Percentiles rank a stretch among this genome's conserved stretches.
These are phyloP conservation scores for Sminthopsis crassicaudata DNA, from an alignment of 2,113 vertebrate species.

Conservation along the genomic window DNA sequence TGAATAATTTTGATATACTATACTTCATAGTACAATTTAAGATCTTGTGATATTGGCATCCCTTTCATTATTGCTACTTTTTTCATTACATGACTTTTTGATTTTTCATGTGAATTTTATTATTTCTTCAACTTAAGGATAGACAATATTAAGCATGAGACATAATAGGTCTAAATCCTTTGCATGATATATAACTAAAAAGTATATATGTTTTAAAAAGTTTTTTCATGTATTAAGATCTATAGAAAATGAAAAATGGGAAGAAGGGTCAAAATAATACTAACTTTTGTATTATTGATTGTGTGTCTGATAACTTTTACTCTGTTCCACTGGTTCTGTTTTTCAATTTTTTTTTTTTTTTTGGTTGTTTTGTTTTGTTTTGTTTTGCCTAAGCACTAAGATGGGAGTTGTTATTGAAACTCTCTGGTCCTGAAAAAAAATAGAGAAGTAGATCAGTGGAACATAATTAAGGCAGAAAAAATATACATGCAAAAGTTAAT, in stretches of 20 bases:
- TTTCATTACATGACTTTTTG: neutral
- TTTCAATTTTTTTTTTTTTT: neutral
- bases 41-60: no score
- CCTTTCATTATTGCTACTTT: neutral
- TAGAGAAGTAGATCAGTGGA: neutral
- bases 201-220: neutral
- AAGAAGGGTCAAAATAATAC: neutral
- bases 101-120: neutral
- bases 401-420: neutral
- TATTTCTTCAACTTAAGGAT: no score
- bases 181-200: neutral
- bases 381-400: neutral
- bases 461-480: neutral
- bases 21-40: neutral
- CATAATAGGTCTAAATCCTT: no score
- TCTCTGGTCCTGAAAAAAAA: neutral
- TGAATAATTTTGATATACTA: neutral
- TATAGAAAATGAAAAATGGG: no score
- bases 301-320: neutral
- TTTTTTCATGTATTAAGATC: neutral
- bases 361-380: no score
- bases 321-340: neutral
- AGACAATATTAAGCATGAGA: no score
- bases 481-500: neutral
- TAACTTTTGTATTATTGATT: neutral